Base-by-base conservation (phyloP, 2,113 vertebrate genomes). In the Sylvilagus bachmani region DNA sequence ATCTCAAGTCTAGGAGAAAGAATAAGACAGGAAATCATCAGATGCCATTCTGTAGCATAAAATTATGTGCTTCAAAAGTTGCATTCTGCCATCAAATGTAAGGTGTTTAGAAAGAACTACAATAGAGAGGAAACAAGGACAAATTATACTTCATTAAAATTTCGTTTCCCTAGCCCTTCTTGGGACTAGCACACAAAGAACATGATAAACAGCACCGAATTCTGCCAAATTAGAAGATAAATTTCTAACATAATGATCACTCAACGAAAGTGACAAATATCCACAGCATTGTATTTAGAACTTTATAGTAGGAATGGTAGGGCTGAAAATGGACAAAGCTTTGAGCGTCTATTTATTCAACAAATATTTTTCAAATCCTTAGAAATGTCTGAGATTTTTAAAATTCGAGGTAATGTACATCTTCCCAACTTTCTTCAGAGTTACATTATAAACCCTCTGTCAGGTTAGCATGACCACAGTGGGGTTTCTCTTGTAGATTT, bases 141-240 rank as follows among this genome's bases (percentile, higher is more conserved):
- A 84, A 96, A 94, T 95, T 82, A 38, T 17, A 24, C 6, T 93
- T 86, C 4, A 71, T 91, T 91, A 25, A 7, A 8, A 24, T 66
- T 53, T 64, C 38, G 25, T 11, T 49, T 79, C 12, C 81, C 75
- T 74, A 55, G 66, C 31, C 29, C 71, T 29, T 36, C 0, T 38
- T 61, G 25, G 16, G 2, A n/a, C 16, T 51, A 85, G 11, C 10
- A 66, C 49, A 61, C 71, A 94, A 96, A 91, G 12, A 33, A 75
- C 7, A 24, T 10, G 7, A 91, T 62, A 1, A 80, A 80, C 31
- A 51, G 11, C 0, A 51, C 51, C 21, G 33, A 96, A 69, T 24
- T 58, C 33, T 86, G 58, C 77, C 90, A 51, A 90, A 88, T 1
- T 51, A 25, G 62, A 84, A 88, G 3, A 7, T 25, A 25, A 31